Evolutionary conservation across 2,888 invertebrate species (phyloP), one percentile per base, ranked within the genome.

Genomic region (Drosophila limbata): DNA sequence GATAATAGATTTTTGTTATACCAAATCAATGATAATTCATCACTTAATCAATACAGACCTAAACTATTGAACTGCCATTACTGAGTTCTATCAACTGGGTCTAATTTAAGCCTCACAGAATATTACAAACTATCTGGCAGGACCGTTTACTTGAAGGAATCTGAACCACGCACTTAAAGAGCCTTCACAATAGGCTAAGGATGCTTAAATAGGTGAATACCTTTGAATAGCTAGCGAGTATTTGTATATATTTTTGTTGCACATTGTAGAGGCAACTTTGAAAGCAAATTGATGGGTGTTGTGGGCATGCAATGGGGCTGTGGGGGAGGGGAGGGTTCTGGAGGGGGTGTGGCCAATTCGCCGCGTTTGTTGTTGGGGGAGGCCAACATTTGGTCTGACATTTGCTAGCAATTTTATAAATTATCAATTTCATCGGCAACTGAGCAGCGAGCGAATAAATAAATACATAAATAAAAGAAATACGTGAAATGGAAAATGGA

Each of bases 391-490:
- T 75, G 64, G 60, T 67, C 67, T 76, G 87, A 79, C 69, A 83
- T 85, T 87, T 84, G 72, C 69, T 64, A 65, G 84, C 84, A 83
- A 80, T 86, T 84, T 87, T 73, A 79, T 87, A 84, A 87, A 84
- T 84, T 84, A 84, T 88, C 87, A 88, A 84, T 88, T 84, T 84
- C 88, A 84, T 53, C 79, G 63, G 60, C 88, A 73, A 80, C 81
- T 73, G 77, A 73, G 53, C 80, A 77, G 67, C 74, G 44, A 60
- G 67, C 69, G 67, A 69, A 73, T 79, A 82, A 79, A 85, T 80
- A 83, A 81, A 88, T 72, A 83, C 62, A 78, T 63, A 65, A 80
- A 79, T 70, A 74, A 67, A 66, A 64, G 65, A 70, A 77, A 79
- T 66, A 67, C 79, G 79, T 77, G 66, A 76, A 77, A 63, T 77